phyloP scores from a whole-genome alignment of 2,888 invertebrate species.

The Noctua fimbriata region DNA sequence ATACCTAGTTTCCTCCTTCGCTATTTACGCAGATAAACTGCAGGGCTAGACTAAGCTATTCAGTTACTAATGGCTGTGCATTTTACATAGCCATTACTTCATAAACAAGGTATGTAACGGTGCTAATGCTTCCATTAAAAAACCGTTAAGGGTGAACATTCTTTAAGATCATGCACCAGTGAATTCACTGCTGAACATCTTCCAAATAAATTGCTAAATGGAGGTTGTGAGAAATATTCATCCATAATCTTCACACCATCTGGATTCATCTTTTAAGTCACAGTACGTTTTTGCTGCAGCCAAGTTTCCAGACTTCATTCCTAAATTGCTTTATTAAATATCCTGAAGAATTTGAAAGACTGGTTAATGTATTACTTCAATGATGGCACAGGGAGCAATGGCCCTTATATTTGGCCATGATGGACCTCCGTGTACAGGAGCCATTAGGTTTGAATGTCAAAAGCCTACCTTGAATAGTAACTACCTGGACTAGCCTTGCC shows the following conservation, averaged over 20 bases:
- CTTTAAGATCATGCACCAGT: background rate
- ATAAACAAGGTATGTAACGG: conserved; percentile 30
- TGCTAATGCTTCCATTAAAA: conserved; percentile 31
- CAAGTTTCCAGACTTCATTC: background rate
- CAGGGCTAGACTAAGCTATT: conserved; percentile 23
- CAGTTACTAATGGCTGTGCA: conserved; percentile 46
- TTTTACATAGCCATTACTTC: conserved; percentile 46
- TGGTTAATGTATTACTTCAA: too few species aligned
- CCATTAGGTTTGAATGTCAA: conserved; percentile 42
- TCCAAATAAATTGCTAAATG: background rate
- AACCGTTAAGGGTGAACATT: conserved; percentile 36
- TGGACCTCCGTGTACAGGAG: conserved; percentile 19
- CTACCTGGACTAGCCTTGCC: conserved; percentile 32
- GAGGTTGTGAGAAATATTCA: background rate
- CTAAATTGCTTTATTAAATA: background rate
- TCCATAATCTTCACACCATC: background rate
- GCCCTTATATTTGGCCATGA: background rate
- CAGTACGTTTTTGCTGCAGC: background rate
- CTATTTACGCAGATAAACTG: conserved; percentile 34
- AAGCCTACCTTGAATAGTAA: conserved; percentile 41
- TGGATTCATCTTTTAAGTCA: too few species aligned
- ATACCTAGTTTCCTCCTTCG: conserved; percentile 22
- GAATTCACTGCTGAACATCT: background rate
- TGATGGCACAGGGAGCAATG: background rate
- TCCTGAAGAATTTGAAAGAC: background rate